Evolutionary conservation across 2,888 invertebrate species (phyloP), one percentile per base, ranked within the genome.

Genomic region (Eupithecia inturbata): DNA sequence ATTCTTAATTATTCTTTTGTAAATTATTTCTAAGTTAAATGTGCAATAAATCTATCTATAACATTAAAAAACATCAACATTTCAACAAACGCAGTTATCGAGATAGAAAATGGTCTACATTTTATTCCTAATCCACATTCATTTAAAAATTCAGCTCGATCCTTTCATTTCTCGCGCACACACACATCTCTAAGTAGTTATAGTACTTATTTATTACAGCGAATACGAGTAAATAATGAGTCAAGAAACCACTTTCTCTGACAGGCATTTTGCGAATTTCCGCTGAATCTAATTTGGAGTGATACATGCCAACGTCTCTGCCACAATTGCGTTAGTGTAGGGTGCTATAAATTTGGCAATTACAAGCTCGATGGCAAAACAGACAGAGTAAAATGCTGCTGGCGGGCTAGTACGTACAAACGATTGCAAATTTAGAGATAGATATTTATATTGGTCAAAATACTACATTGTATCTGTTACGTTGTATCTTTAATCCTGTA

Each of bases 341-440:
- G 92, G 89, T 83, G 91, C 89, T 87, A 92, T 94, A 93, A 93
- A 94, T 94, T 93, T 90, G 91, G 88, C 92, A 94, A 94, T 94
- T 93, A 94, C 92, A 86, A 83, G 76, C 88, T 84, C 85, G 86
- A 91, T 92, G 88, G 89, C 86, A 89, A 89, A 88, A 88, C 85
- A 86, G 83, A 82, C 75, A 79, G 76, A 78, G 74, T 92, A 93
- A 91, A 87, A 92, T 91, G 91, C 73, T 79, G 86, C 87, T 82
- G 63, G 36, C 16, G 3, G 49, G n/a, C 1, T 62, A 33, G 0
- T 64, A 31, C 9, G 0, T 19, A 33, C 63, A 63, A 63, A 63
- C 31, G 14, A 63, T 63, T 60, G 12, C 28, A 4, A 3, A 60
- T 60, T 7, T 28, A 60, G n/a, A n/a, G n/a, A 60, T 26, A 57